phyloP scores from a whole-genome alignment of 1,140 invertebrate species.

The Augochlora pura region DNA sequence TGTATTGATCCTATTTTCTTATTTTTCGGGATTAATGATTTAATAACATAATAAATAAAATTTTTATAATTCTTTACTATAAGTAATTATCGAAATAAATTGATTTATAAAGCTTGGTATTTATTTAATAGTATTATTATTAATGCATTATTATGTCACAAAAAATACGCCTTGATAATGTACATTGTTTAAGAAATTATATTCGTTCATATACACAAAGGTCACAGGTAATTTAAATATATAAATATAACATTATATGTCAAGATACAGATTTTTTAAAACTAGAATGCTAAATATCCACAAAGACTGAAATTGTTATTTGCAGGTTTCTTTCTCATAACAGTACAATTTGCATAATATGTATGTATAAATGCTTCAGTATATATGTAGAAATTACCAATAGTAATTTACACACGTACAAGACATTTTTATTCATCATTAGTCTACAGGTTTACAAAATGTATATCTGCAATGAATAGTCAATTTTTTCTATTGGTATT shows the following conservation, averaged over 20 bases:
- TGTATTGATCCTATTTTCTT: too few relatives aligned
- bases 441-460: not conserved
- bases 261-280: not conserved
- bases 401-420: slow-evolving; percentile 9
- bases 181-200: slow-evolving; percentile 58
- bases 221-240: slow-evolving; percentile 23
- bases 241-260: not conserved
- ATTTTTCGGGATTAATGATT: too few relatives aligned
- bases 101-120: not conserved
- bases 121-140: slow-evolving; percentile 49
- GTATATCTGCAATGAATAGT: not conserved
- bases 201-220: slow-evolving; percentile 23
- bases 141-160: slow-evolving; percentile 33
- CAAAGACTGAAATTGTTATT: slow-evolving; percentile 23
- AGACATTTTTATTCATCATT: not conserved
- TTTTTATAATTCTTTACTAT: too few relatives aligned
- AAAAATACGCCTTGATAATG: slow-evolving; percentile 35
- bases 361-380: slow-evolving; percentile 9
- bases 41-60: too few relatives aligned
- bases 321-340: slow-evolving; percentile 8
- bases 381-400: not conserved
- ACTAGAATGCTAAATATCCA: not conserved
- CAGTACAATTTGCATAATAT: not conserved
- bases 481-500: slow-evolving; percentile 1
- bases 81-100: not conserved